These are phyloP conservation scores for Eulemur rubriventer DNA, from an alignment of 2,797 vertebrate species.

Conservation along the genomic window DNA sequence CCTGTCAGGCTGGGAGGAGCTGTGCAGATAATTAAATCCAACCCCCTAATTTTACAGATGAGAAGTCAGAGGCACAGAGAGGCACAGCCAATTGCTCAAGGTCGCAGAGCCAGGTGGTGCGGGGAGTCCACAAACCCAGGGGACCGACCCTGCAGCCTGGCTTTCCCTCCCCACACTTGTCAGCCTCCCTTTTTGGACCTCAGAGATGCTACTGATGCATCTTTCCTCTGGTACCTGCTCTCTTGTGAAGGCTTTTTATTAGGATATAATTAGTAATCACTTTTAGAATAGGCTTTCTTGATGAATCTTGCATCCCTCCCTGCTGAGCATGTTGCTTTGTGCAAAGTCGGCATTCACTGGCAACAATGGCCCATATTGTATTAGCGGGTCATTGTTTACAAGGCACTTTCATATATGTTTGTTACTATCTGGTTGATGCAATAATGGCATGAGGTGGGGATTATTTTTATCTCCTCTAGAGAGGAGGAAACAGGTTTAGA, in stretches of 20 bases:
- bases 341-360: neutral
- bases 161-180: neutral
- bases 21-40: slow-evolving; percentile 66
- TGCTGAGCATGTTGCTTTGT: neutral
- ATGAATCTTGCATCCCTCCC: neutral
- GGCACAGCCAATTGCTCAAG: slow-evolving; percentile 30
- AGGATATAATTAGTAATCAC: neutral
- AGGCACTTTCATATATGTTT: neutral
- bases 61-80: slow-evolving; percentile 61
- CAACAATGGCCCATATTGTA: neutral
- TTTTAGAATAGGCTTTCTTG: neutral
- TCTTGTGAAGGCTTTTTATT: neutral
- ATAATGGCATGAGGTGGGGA: neutral
- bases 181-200: neutral
- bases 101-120: slow-evolving; percentile 27
- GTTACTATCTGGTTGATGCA: neutral
- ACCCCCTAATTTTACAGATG: slow-evolving; percentile 68
- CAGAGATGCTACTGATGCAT: neutral
- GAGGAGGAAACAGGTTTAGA: neutral
- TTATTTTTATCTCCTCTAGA: slow-evolving; percentile 20
- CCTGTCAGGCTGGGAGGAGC: slow-evolving; percentile 62
- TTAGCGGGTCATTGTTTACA: neutral
- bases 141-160: neutral
- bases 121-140: neutral
- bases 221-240: neutral